Percentiles rank a stretch among this genome's conserved stretches.
Evolutionary conservation across 2,797 vertebrate species (phyloP).

Genomic region (Sternarchorhynchus goeldii): DNA sequence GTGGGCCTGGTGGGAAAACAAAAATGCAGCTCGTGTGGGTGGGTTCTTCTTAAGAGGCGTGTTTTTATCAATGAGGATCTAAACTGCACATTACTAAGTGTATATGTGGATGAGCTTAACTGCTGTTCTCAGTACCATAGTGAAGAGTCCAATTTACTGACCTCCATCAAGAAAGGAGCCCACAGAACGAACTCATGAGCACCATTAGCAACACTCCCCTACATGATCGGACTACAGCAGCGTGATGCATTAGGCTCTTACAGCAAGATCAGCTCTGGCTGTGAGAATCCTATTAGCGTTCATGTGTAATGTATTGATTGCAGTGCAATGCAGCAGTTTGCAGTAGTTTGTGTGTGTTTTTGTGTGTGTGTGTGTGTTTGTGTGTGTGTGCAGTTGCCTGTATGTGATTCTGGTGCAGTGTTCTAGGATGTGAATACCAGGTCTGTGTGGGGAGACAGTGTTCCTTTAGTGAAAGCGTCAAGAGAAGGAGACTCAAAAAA

Average conservation of each 20-base stretch:
- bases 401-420: conserved; percentile 17
- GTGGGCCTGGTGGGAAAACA: background rate
- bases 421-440: conserved; percentile 4
- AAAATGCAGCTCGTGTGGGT: background rate
- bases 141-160: too few species aligned
- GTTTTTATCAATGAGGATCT: background rate
- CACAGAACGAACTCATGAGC: too few species aligned
- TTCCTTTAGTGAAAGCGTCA: conserved; percentile 30
- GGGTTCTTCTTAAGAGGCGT: background rate
- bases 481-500: conserved; percentile 55
- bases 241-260: background rate
- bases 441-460: conserved; percentile 30
- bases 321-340: background rate
- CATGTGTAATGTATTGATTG: background rate
- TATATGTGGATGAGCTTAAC: background rate
- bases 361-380: too few species aligned
- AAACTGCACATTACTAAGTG: conserved; percentile 4
- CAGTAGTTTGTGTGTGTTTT: background rate
- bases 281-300: background rate
- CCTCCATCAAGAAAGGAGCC: too few species aligned
- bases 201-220: too few species aligned
- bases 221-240: background rate
- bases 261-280: background rate
- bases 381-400: background rate
- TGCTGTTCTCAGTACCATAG: background rate